Conservation (phyloP, 92 coral and sea anemone genomes). For the Muricea muricata region DNA sequence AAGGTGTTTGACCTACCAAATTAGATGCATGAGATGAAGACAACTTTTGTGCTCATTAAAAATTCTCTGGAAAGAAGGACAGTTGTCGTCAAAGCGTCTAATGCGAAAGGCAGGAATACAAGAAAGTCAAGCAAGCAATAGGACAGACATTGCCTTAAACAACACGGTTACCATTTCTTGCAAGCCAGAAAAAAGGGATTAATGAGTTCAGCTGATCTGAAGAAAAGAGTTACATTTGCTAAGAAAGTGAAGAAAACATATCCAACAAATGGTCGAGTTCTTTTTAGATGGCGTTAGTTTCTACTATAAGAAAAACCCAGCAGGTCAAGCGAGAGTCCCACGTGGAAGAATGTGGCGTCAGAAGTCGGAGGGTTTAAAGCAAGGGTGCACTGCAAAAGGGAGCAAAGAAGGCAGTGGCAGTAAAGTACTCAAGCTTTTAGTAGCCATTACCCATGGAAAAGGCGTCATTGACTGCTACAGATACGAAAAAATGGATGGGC, state of each 20-base stretch:
- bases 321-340: conserved; percentile 58
- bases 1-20: conserved; percentile 35
- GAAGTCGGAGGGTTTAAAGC: conserved; percentile 29
- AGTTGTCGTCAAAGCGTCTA: conserved; percentile 35
- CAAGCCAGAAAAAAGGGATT: conserved; percentile 37
- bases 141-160: conserved; percentile 29
- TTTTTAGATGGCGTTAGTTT: conserved; percentile 52
- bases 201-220: neutral
- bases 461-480: conserved; percentile 47
- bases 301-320: conserved; percentile 42
- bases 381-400: conserved; percentile 24
- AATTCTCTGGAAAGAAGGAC: conserved; percentile 24
- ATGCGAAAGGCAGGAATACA: conserved; percentile 30
- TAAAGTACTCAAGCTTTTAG: conserved; percentile 26
- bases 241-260: conserved; percentile 17
- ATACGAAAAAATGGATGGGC: conserved; percentile 29
- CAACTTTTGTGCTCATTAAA: conserved; percentile 16
- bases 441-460: conserved; percentile 31
- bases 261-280: neutral
- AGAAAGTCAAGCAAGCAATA: neutral
- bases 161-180: conserved; percentile 33
- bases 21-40: conserved; percentile 22
- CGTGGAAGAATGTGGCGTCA: conserved; percentile 32
- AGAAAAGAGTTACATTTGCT: conserved; percentile 5
- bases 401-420: conserved; percentile 49